These are phyloP conservation scores for Bubo scandiacus DNA, from an alignment of 2,113 vertebrate genomes.

Conservation along the genomic window DNA sequence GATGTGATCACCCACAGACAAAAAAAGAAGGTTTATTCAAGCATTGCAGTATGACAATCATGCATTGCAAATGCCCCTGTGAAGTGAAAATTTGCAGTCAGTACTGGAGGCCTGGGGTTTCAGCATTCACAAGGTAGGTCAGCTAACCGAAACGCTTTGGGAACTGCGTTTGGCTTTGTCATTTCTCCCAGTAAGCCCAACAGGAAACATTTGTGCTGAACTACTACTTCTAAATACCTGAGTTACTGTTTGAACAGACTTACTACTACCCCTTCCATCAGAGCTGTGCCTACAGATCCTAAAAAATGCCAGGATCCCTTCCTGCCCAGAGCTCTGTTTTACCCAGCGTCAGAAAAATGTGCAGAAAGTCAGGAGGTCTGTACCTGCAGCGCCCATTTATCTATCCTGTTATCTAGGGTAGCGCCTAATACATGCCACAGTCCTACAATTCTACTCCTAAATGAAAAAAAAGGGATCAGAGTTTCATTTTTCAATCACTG, in stretches of 20 bases:
- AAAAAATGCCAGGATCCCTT: not conserved
- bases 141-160: not conserved
- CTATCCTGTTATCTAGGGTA: not conserved
- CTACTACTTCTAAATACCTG: not conserved
- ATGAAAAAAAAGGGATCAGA: not conserved
- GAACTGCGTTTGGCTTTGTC: not conserved
- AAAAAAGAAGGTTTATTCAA: conserved; percentile 25
- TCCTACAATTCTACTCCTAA: not conserved
- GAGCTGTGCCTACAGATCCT: not conserved
- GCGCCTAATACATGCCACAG: not conserved
- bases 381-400: not conserved
- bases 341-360: not conserved
- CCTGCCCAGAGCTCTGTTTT: not conserved
- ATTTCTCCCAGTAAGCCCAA: not conserved
- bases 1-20: conserved; percentile 16
- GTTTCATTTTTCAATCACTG: not conserved
- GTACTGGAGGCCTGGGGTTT: not conserved
- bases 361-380: not conserved
- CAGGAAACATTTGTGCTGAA: not conserved
- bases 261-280: not conserved
- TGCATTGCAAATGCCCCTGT: not conserved
- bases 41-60: conserved; percentile 2
- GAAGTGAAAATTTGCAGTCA: not conserved
- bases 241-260: not conserved
- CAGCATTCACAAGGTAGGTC: not conserved